These are phyloP conservation scores for Notolepis coatsorum DNA, from an alignment of 2,797 vertebrate genomes.

Conservation along the genomic window DNA sequence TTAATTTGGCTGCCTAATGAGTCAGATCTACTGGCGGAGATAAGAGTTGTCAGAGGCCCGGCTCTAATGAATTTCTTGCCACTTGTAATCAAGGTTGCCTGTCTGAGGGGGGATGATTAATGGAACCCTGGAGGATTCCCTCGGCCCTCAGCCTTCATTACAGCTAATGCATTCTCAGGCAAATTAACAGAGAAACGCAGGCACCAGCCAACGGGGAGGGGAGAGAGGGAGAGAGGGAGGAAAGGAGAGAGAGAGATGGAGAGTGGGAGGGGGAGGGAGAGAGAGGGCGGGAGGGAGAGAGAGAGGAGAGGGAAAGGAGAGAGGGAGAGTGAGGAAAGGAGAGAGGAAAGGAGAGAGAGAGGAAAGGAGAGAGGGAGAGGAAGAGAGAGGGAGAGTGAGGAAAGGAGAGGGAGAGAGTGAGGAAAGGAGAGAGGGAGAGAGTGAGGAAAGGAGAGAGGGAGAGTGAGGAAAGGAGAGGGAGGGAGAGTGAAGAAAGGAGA, in stretches of 20 bases:
- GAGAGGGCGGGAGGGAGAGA: constrained; percentile 1
- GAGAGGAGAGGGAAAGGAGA: constrained; percentile 32
- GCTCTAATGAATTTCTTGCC: constrained; percentile 99
- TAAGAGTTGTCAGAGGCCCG: constrained; percentile 96
- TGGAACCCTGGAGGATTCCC: constrained; percentile 95
- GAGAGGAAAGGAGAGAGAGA: constrained; percentile 36
- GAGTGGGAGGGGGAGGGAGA: constrained; percentile 3
- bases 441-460: constrained; percentile 39
- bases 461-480: constrained; percentile 48
- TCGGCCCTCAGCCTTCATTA: constrained; percentile 95
- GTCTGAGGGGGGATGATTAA: constrained; percentile 96
- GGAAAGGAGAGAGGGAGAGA: constrained; percentile 28
- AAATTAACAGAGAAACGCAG: constrained; percentile 87
- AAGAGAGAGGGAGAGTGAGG: constrained; percentile 10
- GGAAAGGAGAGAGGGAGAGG: constrained; percentile 27
- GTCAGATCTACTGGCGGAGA: constrained; percentile 95
- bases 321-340: constrained; percentile 12
- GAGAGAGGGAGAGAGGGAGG: constrained; percentile 44
- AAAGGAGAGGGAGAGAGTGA: constrained; percentile 19
- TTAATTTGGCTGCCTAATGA: constrained; percentile 98
- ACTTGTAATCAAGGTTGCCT: constrained; percentile 99
- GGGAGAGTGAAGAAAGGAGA: constrained; percentile 53
- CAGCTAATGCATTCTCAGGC: constrained; percentile 91
- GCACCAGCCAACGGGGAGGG: constrained; percentile 68
- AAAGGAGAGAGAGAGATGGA: constrained; percentile 27